These are phyloP conservation scores for Hypsibius dujardini DNA, from an alignment of 1,140 invertebrate species.

Conservation along the genomic window DNA sequence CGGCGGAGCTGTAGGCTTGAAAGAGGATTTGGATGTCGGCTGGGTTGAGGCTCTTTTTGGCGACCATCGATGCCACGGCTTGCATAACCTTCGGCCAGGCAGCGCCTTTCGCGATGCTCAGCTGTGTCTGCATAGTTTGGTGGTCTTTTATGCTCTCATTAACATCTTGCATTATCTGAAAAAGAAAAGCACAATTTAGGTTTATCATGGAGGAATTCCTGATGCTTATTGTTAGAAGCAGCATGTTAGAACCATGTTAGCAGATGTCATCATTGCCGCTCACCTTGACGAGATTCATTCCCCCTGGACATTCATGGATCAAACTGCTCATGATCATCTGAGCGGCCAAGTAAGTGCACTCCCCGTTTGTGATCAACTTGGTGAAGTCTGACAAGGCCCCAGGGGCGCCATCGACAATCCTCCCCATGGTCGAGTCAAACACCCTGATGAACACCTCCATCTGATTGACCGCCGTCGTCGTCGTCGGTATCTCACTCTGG, in stretches of 20 bases:
- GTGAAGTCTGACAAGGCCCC: conserved; percentile 24
- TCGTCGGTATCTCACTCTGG: conserved; percentile 98
- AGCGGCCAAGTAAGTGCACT: conserved; percentile 94
- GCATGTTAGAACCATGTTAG: no score
- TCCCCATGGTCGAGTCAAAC: conserved; percentile 78
- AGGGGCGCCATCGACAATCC: conserved; percentile 52
- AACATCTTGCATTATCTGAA: conserved; percentile 11
- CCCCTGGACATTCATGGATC: conserved; percentile 47
- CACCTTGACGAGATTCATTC: conserved; percentile 13
- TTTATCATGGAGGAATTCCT: neutral
- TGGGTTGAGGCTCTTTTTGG: conserved; percentile 80
- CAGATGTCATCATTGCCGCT: neutral
- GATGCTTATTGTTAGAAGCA: no score
- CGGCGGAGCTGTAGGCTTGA: conserved; percentile 56
- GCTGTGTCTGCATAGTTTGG: neutral
- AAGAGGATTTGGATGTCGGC: conserved; percentile 54
- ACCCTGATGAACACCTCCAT: conserved; percentile 96
- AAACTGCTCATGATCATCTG: conserved; percentile 83
- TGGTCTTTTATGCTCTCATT: conserved; percentile 3
- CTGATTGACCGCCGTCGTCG: conserved; percentile 95
- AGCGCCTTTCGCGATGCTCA: conserved; percentile 22
- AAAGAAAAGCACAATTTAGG: neutral
- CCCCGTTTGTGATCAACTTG: conserved; percentile 95
- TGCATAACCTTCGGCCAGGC: conserved; percentile 71
- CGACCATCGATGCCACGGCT: conserved; percentile 83